These are phyloP conservation scores for Scolanthus callimorphus DNA, from an alignment of 92 coral and sea anemone genomes.

Conservation along the genomic window DNA sequence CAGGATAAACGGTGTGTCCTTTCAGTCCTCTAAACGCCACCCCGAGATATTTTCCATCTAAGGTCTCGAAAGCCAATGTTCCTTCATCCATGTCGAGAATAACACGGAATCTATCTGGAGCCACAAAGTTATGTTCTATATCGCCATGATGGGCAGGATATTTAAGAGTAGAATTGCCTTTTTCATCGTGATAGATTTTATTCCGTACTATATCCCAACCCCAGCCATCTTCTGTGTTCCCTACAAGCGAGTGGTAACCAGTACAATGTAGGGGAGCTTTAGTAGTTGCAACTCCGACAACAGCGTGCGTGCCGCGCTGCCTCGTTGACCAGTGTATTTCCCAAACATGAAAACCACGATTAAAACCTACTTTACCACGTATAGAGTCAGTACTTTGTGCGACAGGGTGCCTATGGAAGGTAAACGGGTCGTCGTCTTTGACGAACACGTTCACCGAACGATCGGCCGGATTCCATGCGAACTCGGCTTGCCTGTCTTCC, in stretches of 20 bases:
- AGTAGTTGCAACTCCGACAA: slow-evolving; percentile 88
- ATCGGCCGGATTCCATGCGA: slow-evolving; percentile 99
- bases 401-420: slow-evolving; percentile 96
- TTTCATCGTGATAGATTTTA: slow-evolving; percentile 95
- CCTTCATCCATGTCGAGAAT: slow-evolving; percentile 99
- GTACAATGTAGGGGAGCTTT: slow-evolving; percentile 96
- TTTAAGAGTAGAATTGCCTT: slow-evolving; percentile 71
- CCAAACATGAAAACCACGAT: slow-evolving; percentile 98
- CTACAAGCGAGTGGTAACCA: slow-evolving; percentile 94
- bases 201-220: slow-evolving; percentile 99
- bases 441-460: slow-evolving; percentile 95
- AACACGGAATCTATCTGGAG: slow-evolving; percentile 93
- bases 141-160: slow-evolving; percentile 81
- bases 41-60: slow-evolving; percentile 90
- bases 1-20: slow-evolving; percentile 91
- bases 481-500: slow-evolving; percentile 77
- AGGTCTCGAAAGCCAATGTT: slow-evolving; percentile 92
- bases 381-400: slow-evolving; percentile 99
- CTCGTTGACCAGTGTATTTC: slow-evolving; percentile 97
- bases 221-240: slow-evolving; percentile 96
- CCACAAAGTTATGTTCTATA: slow-evolving; percentile 83
- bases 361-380: slow-evolving; percentile 87
- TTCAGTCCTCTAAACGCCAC: slow-evolving; percentile 95
- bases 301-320: slow-evolving; percentile 99
- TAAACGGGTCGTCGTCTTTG: slow-evolving; percentile 97